Base-by-base conservation (phyloP, 2,888 invertebrate species). In the Rhagophthalmus giganteus region DNA sequence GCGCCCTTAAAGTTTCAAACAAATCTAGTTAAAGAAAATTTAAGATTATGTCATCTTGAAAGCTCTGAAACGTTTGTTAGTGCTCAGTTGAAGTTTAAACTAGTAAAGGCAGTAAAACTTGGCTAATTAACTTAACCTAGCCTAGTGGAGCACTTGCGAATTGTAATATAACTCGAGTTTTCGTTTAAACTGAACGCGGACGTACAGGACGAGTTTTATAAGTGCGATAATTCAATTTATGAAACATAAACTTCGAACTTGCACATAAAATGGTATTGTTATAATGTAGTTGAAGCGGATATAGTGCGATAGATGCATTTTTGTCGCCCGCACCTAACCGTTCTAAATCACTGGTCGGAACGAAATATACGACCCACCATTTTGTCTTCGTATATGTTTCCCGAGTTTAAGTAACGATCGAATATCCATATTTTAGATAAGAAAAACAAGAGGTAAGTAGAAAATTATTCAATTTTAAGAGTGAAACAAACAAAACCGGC, bases 121-220 rank as follows among this genome's bases (percentile, higher is more conserved):
- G 41, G 51, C 52, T 57, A 57, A 57, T 57, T 57, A 57, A 56
- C 53, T 56, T 53, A 56, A 56, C 38, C 50, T 49, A 53, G 39
- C 51, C 45, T 41, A 38, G 45, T 45, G 45, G 39, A 52, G 51
- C 54, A 57, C 45, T 57, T 51, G 47, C 47, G 41, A 51, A 45
- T 50, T 57, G 48, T 49, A 48, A 54, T 57, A 51, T 49, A 57
- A 49, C 35, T 40, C 31, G 12, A 49, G 34, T 37, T 14, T 42
- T 37, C 33, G 31, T 31, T 31, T 41, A 13, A 27, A 11, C 7
- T 7, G 26, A 27, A 16, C 15, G 12, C 26, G 10, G 13, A 34
- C 13, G 34, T 34, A 20, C 7, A n/a, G n/a, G n/a, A n/a, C n/a
- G n/a, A n/a, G n/a, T n/a, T n/a, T n/a, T n/a, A 12, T 7, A 37